Evolutionary conservation across 2,888 invertebrate species (phyloP).

Genomic region (Trilocha varians): DNA sequence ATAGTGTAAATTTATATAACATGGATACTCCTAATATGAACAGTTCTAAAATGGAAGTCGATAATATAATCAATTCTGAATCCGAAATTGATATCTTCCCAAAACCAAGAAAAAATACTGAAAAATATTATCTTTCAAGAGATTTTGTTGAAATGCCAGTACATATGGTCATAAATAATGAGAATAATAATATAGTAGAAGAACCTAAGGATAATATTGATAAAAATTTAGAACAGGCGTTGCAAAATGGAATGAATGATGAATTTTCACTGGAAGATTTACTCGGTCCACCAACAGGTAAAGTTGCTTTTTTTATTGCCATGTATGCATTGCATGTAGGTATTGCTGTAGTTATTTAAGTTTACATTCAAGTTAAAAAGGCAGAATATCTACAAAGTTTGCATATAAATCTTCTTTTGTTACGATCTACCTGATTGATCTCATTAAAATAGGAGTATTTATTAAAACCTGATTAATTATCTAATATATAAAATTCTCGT

Average conservation of each 20-base stretch:
- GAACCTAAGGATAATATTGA: slow-evolving; percentile 26
- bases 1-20: neutral
- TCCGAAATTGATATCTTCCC: too few species aligned
- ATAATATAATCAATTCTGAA: too few species aligned
- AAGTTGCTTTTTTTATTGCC: slow-evolving; percentile 4
- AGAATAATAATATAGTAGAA: slow-evolving; percentile 7
- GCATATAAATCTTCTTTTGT: too few species aligned
- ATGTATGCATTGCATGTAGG: neutral
- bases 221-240: slow-evolving; percentile 44
- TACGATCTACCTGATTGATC: too few species aligned
- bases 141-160: slow-evolving; percentile 6
- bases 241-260: slow-evolving; percentile 31
- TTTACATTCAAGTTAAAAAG: neutral
- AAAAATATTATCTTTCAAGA: slow-evolving; percentile 6
- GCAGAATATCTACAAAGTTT: too few species aligned
- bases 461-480: too few species aligned
- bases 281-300: slow-evolving; percentile 45
- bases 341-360: slow-evolving; percentile 11
- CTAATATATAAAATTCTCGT: too few species aligned
- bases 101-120: neutral
- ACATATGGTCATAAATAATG: slow-evolving; percentile 10
- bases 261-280: slow-evolving; percentile 40
- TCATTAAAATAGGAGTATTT: too few species aligned
- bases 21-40: too few species aligned
- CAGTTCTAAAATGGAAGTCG: too few species aligned